phyloP scores from a whole-genome alignment of 2,797 vertebrate genomes.

The Corythornis leucogaster region DNA sequence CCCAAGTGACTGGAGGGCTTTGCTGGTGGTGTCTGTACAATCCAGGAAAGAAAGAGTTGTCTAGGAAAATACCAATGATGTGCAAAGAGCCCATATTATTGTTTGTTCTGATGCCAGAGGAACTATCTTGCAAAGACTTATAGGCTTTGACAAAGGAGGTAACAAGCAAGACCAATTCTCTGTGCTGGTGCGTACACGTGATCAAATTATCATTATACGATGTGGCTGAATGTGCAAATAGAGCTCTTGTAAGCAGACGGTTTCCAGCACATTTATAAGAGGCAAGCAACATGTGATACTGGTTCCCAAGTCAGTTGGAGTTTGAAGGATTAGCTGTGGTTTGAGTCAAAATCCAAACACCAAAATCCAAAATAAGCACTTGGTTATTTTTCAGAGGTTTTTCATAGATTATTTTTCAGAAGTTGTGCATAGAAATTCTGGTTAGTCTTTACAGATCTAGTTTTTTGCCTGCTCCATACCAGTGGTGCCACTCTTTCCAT shows the following conservation, averaged over 20 bases:
- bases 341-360: background rate
- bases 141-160: conserved; percentile 9
- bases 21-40: background rate
- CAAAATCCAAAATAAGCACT: background rate
- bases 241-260: background rate
- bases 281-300: background rate
- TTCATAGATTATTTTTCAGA: background rate
- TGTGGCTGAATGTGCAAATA: background rate
- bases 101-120: conserved; percentile 19
- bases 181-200: background rate
- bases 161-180: background rate
- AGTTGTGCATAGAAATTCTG: background rate
- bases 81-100: conserved; percentile 20
- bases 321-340: background rate
- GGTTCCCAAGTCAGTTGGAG: background rate
- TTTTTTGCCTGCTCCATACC: background rate
- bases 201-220: background rate
- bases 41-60: background rate
- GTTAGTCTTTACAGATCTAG: background rate
- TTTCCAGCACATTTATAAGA: background rate
- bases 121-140: background rate
- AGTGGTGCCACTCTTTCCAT: background rate
- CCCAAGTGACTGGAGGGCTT: background rate
- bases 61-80: background rate
- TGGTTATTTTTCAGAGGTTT: too few species aligned